Percentiles rank a stretch among this genome's conserved stretches.
Conservation (phyloP, 2,888 invertebrate species). For the Muschampia plurimacula region DNA sequence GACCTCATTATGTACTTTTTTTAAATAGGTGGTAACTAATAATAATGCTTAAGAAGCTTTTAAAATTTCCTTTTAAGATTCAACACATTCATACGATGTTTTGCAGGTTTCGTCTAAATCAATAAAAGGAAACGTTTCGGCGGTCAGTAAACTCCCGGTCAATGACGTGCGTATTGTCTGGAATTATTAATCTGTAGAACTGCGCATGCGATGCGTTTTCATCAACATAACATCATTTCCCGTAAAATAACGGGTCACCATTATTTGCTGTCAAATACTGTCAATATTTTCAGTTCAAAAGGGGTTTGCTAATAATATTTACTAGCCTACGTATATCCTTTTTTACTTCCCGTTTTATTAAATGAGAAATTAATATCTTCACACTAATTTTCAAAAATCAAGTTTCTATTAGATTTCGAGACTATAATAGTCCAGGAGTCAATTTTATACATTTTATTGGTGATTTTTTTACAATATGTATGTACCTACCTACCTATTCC, state of each 20-base stretch:
- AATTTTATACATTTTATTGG: too few species aligned
- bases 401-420: too few species aligned
- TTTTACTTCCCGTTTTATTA: too few species aligned
- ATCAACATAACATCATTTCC: neutral
- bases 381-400: too few species aligned
- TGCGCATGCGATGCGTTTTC: slow-evolving; percentile 9
- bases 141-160: slow-evolving; percentile 31
- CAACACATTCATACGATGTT: slow-evolving; percentile 2
- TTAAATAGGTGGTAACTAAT: too few species aligned
- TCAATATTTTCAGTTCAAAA: neutral
- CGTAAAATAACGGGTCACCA: neutral
- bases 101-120: slow-evolving; percentile 23
- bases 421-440: too few species aligned
- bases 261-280: neutral
- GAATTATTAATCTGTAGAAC: slow-evolving; percentile 13
- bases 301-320: neutral
- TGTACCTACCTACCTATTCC: too few species aligned
- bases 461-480: too few species aligned
- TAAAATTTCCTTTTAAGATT: neutral
- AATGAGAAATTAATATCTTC: too few species aligned
- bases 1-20: too few species aligned
- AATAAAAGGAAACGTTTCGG: slow-evolving; percentile 22
- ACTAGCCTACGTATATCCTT: too few species aligned
- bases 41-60: neutral
- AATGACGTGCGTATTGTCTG: slow-evolving; percentile 12